Percentiles rank a stretch among this genome's conserved stretches.
Evolutionary conservation across 1,140 invertebrate species (phyloP).

Genomic region (Uloborus diversus): DNA sequence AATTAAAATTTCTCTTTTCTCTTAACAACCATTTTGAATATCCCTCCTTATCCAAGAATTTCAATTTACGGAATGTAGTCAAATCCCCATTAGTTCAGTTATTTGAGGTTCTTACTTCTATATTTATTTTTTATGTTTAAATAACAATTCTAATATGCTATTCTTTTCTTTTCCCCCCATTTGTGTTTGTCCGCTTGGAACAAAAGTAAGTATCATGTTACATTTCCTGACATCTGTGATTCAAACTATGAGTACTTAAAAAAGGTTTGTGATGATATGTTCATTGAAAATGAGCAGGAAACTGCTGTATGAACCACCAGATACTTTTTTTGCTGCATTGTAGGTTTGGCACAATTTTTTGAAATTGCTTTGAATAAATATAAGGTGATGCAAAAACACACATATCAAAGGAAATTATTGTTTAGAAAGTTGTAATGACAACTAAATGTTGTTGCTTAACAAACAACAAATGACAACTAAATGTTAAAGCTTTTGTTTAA

Average conservation of each 20-base stretch:
- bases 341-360: too few species aligned
- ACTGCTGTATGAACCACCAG: constrained; percentile 26
- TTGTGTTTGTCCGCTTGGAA: background rate
- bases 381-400: too few species aligned
- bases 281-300: constrained; percentile 15
- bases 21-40: background rate
- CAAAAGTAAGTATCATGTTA: constrained; percentile 30
- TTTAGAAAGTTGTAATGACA: too few species aligned
- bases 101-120: background rate
- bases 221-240: constrained; percentile 13
- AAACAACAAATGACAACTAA: too few species aligned
- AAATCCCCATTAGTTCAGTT: background rate
- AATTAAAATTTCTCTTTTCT: background rate
- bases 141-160: background rate
- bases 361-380: too few species aligned
- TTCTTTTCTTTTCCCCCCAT: background rate
- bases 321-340: too few species aligned
- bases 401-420: too few species aligned
- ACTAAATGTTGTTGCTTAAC: too few species aligned
- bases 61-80: background rate
- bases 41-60: background rate
- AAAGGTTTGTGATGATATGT: constrained; percentile 18
- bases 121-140: background rate
- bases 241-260: constrained; percentile 28
- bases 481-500: too few species aligned